Conservation (phyloP, 1,140 invertebrate species). For the Scaptomyza hsui region DNA sequence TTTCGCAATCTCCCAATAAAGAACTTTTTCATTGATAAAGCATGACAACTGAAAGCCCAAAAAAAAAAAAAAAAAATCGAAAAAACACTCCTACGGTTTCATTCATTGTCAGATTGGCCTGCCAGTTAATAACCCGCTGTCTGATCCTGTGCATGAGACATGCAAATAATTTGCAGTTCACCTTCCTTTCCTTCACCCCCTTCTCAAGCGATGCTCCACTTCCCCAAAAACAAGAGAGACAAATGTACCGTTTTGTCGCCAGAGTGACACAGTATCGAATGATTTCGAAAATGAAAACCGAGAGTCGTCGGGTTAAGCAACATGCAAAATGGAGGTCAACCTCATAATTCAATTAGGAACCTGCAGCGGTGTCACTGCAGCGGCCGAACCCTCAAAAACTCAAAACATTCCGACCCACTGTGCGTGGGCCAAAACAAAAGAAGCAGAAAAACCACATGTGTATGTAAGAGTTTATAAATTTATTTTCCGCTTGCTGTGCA, state of each 20-base stretch:
- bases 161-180: slow-evolving; percentile 20
- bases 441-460: background rate
- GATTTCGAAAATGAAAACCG: slow-evolving; percentile 69
- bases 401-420: slow-evolving; percentile 63
- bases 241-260: slow-evolving; percentile 65
- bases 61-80: slow-evolving; percentile 2
- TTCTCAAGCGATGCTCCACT: slow-evolving; percentile 10
- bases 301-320: slow-evolving; percentile 41
- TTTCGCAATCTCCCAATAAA: background rate
- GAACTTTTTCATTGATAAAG: slow-evolving; percentile 13
- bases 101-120: slow-evolving; percentile 59
- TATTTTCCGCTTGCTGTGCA: slow-evolving; percentile 49
- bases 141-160: slow-evolving; percentile 44
- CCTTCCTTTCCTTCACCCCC: too few relatives aligned
- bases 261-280: slow-evolving; percentile 64
- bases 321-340: slow-evolving; percentile 67
- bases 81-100: slow-evolving; percentile 62
- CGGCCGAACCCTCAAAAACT: slow-evolving; percentile 45
- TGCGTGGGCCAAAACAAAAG: slow-evolving; percentile 59
- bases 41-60: slow-evolving; percentile 7
- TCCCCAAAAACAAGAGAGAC: background rate
- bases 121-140: slow-evolving; percentile 57
- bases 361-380: slow-evolving; percentile 62
- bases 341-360: slow-evolving; percentile 81
- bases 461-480: slow-evolving; percentile 22